Base-by-base conservation (phyloP, 2,797 vertebrate species). In the Lacerta bilineata region DNA sequence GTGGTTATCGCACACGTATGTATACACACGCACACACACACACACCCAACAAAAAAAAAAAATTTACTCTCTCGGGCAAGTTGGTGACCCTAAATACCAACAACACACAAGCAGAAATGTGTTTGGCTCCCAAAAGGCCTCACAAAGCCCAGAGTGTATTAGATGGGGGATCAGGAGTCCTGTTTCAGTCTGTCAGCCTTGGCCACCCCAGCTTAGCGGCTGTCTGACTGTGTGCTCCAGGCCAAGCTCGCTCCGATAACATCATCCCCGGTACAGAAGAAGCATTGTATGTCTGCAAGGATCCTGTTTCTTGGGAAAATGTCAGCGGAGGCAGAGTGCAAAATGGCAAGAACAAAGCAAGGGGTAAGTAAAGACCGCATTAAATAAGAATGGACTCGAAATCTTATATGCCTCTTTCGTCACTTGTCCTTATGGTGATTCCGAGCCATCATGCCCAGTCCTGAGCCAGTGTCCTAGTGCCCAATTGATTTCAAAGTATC, bases 271-370 rank as follows among this genome's bases (percentile, higher is more conserved):
- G 80, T 69, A 97, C 88, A 97, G 96, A 89, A 79, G 93, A 90
- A 0, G 92, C 97, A 95, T 97, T 97, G 97, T 97, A 94, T 25
- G 11, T 8, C 64, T 3, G n/a, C 74, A 75, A 87, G 86, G 95
- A 96, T 97, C 95, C 39, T 46, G 94, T 97, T 97, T 95, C 97
- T 36, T 94, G 95, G 93, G 93, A 93, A 91, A 92, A 94, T 36
- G 89, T 84, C 92, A 92, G 82, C 36, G 77, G 85, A 33, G 91
- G 84, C 93, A 89, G 41, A 87, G 92, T 82, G 94, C 94, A 87
- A 41, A 80, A 95, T 95, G 96, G 93, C 95, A 93, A 86, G 0
- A n/a, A 86, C 77, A 66, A 87, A 89, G 87, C 79, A 80, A 84
- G 80, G 41, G 0, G 68, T 61, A 61, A 61, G 0, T 68, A 83